Evolutionary conservation across 2,888 invertebrate species (phyloP).

Genomic region (Keiferia lycopersicella): DNA sequence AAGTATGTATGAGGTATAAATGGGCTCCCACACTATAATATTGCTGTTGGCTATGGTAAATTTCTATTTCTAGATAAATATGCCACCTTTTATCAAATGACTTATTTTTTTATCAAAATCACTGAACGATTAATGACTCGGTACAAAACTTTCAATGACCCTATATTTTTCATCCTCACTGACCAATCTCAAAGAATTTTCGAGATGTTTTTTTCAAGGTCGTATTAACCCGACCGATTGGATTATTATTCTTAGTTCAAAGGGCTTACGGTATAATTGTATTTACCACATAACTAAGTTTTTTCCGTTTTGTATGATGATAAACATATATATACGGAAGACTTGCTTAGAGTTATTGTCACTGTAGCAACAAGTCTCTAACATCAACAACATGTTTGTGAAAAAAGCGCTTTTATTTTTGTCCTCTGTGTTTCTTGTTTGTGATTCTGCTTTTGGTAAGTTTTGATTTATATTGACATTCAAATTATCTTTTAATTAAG

Average conservation of each 20-base stretch:
- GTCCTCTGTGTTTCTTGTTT: conserved; percentile 31
- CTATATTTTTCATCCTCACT: no score
- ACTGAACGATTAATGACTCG: no score
- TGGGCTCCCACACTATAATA: no score
- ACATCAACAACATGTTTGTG: conserved; percentile 33
- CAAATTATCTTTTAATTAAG: neutral
- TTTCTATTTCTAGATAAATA: no score
- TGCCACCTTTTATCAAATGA: no score
- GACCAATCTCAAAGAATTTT: neutral
- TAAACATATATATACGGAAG: conserved; percentile 1
- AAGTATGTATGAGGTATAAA: no score
- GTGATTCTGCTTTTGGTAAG: conserved; percentile 39
- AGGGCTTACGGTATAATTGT: neutral
- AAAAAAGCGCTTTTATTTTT: conserved; percentile 32
- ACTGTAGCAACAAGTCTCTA: neutral
- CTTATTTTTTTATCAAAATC: no score
- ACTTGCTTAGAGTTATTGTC: neutral
- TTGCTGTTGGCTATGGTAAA: no score
- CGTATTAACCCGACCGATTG: neutral
- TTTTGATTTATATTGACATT: conserved; percentile 7
- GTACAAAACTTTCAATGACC: no score
- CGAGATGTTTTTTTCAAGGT: neutral
- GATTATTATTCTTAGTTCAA: conserved; percentile 3
- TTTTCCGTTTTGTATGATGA: neutral
- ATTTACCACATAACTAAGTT: neutral